phyloP scores from a whole-genome alignment of 2,113 vertebrate species.

The Rhinopomastus cyanomelas region DNA sequence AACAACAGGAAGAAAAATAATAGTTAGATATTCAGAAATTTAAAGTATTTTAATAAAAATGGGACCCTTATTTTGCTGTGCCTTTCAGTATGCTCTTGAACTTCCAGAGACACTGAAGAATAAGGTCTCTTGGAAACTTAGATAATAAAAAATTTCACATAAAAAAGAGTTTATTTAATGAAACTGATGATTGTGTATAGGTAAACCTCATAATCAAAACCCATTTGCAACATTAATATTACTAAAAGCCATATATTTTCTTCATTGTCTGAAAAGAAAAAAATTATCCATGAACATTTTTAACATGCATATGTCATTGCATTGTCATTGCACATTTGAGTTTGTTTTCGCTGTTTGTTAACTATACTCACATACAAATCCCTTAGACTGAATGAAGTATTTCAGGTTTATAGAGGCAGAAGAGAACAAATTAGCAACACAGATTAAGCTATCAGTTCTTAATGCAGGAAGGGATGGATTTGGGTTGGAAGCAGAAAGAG shows the following conservation, averaged over 20 bases:
- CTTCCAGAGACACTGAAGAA: background rate
- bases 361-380: background rate
- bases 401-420: constrained; percentile 52
- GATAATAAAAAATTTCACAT: background rate
- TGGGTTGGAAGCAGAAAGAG: background rate
- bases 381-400: background rate
- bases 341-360: background rate
- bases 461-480: background rate
- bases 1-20: background rate
- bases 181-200: background rate
- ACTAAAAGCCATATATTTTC: background rate
- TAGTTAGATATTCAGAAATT: background rate
- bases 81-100: background rate
- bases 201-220: background rate
- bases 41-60: background rate
- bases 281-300: background rate
- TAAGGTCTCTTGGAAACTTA: background rate
- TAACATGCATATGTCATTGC: background rate
- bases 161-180: background rate
- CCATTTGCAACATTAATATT: background rate
- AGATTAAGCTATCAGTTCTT: constrained; percentile 18
- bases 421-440: background rate
- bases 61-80: background rate
- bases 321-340: background rate
- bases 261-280: background rate